Evolutionary conservation across 2,113 vertebrate genomes (phyloP), one percentile per base, ranked within the genome.

Genomic region (Pseudonaja textilis): DNA sequence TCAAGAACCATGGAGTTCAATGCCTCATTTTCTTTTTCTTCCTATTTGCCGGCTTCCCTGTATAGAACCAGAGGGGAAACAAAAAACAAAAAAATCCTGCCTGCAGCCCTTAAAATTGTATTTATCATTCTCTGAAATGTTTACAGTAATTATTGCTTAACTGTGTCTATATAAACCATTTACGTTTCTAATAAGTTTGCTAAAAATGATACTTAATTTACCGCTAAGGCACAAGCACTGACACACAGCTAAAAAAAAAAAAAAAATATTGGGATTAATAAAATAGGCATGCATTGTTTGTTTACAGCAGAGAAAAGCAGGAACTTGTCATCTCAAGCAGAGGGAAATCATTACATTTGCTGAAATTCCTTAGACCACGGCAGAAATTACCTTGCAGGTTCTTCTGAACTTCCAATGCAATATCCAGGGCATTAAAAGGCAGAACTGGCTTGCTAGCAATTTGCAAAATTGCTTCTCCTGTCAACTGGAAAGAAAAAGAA

Each of bases 401-500:
- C 96, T 98, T 99, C 96, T 99, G 99, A 96, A 99, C 97, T 97
- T 99, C 98, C 96, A 99, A 97, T 0, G 98, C 98, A 50, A 99
- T 97, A 96, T 99, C 99, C 57, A 99, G 97, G 94, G 98, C 98
- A 96, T 97, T 98, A 96, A 99, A 98, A 0, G 99, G 99, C 96
- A 99, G 97, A 96, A 99, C 98, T 0, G 99, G 98, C 94, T 98
- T 98, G 39, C 2, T 98, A 95, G 98, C 98, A 96, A 99, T 98
- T 91, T 97, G 97, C 85, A 99, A 97, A 96, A 99, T 97, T 95
- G 98, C 98, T 97, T 99, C 98, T 94, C 98, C 98, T 90, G 99
- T 98, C 96, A 99, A 98, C 99, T 99, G 98, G 56, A 90, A 94
- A 97, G 97, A 92, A 97, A 95, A 97, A 93, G 96, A 93, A 94